Evolutionary conservation across 2,113 vertebrate genomes (phyloP), one percentile per base, ranked within the genome.

Genomic region (Ammodytes dubius): DNA sequence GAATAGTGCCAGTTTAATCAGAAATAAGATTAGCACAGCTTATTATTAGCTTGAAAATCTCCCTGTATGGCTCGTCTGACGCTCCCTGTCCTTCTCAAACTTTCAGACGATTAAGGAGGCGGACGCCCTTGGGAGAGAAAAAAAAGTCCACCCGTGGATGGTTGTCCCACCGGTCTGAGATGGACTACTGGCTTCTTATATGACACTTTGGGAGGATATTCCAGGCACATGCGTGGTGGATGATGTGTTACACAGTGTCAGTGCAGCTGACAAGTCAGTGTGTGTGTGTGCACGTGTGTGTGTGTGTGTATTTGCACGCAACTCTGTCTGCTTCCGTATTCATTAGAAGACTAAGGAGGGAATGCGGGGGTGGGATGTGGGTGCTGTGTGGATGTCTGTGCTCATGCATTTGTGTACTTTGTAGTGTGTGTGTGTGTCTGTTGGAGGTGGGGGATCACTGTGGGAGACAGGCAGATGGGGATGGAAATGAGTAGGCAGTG

Each of bases 381-480:
- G 67, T 81, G 56, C 35, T 82, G 70, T 76, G 86, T 83, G 75
- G 72, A 75, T 75, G 85, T 83, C 66, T 75, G 67, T 61, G 76
- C 72, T 77, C n/a, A 39, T 77, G 68, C 37, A 15, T 63, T 39
- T 70, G 49, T 76, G 85, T 61, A 79, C 66, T 65, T 35, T 53
- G 47, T 57, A 43, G 60, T 43, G 68, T 70, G 77, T 59, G 42
- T 75, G 79, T 68, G 77, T 68, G 70, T 63, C 65, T 77, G 52
- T 46, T 13, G 37, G 54, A 69, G 43, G 57, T 15, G 63, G 63
- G 61, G 47, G 77, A 67, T 92, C 89, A 91, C 87, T 81, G 91
- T 92, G 92, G 93, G 92, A 94, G 89, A 91, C 88, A 76, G 85
- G 91, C 93, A 95, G 94, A 93, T 95, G 93, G 92, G 86, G 87